Conservation (phyloP, 2,888 invertebrate species). For the Meliscaeva auricollis region DNA sequence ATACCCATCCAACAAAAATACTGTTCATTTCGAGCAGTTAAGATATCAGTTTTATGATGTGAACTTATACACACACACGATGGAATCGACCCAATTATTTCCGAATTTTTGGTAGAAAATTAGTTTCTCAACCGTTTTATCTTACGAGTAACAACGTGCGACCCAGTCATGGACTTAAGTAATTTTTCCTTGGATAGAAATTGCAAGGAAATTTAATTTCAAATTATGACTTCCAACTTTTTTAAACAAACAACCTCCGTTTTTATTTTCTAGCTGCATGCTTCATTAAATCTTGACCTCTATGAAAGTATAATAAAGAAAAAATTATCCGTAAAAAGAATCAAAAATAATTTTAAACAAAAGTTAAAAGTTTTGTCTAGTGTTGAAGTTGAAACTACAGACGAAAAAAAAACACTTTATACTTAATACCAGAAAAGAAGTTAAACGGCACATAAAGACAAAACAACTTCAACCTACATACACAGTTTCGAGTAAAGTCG, state of each 20-base stretch:
- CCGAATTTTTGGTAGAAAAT: no score
- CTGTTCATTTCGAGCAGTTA: no score
- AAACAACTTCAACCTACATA: slow-evolving; percentile 64
- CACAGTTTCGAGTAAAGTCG: slow-evolving; percentile 60
- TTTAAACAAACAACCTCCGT: background rate
- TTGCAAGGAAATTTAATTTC: background rate
- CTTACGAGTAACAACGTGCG: no score
- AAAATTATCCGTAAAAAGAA: background rate
- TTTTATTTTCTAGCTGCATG: background rate
- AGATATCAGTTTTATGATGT: no score
- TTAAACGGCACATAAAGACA: slow-evolving; percentile 37
- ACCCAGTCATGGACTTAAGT: no score
- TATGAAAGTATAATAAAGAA: background rate
- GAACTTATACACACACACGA: no score
- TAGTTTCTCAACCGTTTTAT: no score
- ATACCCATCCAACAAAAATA: no score
- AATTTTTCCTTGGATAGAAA: no score
- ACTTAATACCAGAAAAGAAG: slow-evolving; percentile 61
- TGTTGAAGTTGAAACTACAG: slow-evolving; percentile 11
- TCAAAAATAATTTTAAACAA: background rate
- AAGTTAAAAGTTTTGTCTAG: background rate
- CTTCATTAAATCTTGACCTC: slow-evolving; percentile 44
- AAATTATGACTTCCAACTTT: background rate
- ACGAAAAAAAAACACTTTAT: slow-evolving; percentile 17
- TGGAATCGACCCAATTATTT: no score